Conservation (phyloP, 2,797 vertebrate genomes). For the Scarus forsteni region DNA sequence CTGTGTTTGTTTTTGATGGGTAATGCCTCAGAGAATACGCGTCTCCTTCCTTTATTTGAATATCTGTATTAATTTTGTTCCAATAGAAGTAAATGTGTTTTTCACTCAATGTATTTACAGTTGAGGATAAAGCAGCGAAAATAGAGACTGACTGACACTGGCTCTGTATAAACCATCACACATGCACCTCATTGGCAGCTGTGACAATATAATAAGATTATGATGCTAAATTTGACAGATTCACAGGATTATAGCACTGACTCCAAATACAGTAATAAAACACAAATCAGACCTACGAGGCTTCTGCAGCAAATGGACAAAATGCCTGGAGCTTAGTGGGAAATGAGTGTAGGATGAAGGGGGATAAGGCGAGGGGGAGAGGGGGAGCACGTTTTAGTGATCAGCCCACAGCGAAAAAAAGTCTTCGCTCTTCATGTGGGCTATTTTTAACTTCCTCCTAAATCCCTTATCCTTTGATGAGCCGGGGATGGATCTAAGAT, state of each 20-base stretch:
- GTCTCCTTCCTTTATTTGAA: no score
- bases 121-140: not conserved
- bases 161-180: constrained; percentile 2
- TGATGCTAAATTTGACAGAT: constrained; percentile 32
- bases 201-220: constrained; percentile 31
- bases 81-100: not conserved
- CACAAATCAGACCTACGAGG: constrained; percentile 8
- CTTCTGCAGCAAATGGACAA: constrained; percentile 6
- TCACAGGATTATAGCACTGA: constrained; percentile 31
- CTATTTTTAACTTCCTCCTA: constrained; percentile 60
- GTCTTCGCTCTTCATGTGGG: constrained; percentile 44
- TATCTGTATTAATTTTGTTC: no score
- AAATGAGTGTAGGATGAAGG: constrained; percentile 43
- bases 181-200: constrained; percentile 13
- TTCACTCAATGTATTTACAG: not conserved
- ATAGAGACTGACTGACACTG: not conserved
- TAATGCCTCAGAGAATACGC: no score
- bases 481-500: not conserved
- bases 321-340: constrained; percentile 33
- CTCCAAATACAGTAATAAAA: constrained; percentile 36
- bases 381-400: constrained; percentile 29
- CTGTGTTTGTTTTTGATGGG: no score
- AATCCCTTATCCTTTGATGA: constrained; percentile 52
- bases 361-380: constrained; percentile 23
- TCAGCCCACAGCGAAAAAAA: constrained; percentile 37